Base-by-base conservation (phyloP, 2,797 vertebrate species). In the Microchirus variegatus region DNA sequence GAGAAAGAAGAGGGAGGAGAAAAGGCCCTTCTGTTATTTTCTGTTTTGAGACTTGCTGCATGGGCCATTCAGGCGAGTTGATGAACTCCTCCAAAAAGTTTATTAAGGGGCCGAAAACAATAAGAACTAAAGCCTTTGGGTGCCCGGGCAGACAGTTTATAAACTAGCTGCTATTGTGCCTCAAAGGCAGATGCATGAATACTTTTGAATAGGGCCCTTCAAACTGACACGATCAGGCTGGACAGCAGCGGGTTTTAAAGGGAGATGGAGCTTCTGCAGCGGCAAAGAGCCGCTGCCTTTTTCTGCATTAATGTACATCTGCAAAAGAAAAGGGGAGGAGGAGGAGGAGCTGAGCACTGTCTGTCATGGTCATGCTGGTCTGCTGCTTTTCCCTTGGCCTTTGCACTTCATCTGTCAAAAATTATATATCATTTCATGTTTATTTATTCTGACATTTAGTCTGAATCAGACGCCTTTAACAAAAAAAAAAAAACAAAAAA, bases 41-140 rank as follows among this genome's bases (percentile, higher is more conserved):
- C 88, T 88, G 89, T 94, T 90, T 94, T 94, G 91, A 95, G 95
- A 96, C 96, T 95, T 81, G 93, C 94, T 93, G 91, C 94, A 94
- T 94, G 90, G 94, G 90, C 95, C 90, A 97, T 97, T 97, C 95
- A 98, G 93, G 92, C 90, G 88, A 95, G 94, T 97, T 98, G 96
- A 98, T 99, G 96, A 98, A 99, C 97, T 99, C 97, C 95, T 96
- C 95, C 94, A 95, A 96, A 99, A 98, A 98, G 97, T 98, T 98
- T 98, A 99, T 99, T 99, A 98, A 98, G 96, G 94, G 93, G 82
- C 89, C 73, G 85, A 93, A 94, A 96, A 95, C 97, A 97, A 98
- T 98, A 95, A 74, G 91, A 87, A 90, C 94, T 90, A 92, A 94
- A 96, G 94, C 93, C 92, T 84, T 87, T 91, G 86, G 93, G 94